A percentile compares a stretch with the other conserved stretches of the same genome.
Conservation (phyloP, 2,797 vertebrate species). For the Gambusia yucatana region DNA sequence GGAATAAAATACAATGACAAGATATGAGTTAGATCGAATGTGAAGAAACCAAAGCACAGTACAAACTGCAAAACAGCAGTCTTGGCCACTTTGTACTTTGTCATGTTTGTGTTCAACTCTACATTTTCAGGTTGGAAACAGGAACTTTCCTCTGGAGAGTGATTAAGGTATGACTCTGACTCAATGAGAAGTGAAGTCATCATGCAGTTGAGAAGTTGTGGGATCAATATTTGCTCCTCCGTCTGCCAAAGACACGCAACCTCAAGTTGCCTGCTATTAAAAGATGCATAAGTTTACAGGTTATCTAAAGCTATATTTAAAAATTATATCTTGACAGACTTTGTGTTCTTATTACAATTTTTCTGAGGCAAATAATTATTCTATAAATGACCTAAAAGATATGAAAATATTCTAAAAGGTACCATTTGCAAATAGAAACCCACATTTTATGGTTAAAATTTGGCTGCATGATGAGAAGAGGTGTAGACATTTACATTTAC, state of each 20-base stretch:
- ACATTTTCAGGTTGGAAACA: background rate
- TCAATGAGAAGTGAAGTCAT: background rate
- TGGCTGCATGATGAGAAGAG: background rate
- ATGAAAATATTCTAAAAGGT: background rate
- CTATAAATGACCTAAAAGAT: no score
- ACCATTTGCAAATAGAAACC: background rate
- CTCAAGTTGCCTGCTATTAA: no score
- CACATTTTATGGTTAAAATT: background rate
- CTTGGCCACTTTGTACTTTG: background rate
- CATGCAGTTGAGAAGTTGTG: background rate
- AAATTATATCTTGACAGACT: background rate
- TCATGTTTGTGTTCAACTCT: background rate
- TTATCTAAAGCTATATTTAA: background rate
- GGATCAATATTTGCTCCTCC: no score
- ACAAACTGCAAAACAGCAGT: background rate
- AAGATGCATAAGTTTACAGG: background rate
- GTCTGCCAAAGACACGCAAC: no score
- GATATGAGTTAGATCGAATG: background rate
- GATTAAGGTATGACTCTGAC: background rate
- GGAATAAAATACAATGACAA: background rate
- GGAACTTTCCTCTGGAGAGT: background rate
- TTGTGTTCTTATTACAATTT: background rate
- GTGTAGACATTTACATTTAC: background rate
- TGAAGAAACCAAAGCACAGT: background rate
- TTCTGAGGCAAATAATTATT: background rate